phyloP scores from a whole-genome alignment of 1,140 invertebrate genomes.

The Drosophila navojoa region DNA sequence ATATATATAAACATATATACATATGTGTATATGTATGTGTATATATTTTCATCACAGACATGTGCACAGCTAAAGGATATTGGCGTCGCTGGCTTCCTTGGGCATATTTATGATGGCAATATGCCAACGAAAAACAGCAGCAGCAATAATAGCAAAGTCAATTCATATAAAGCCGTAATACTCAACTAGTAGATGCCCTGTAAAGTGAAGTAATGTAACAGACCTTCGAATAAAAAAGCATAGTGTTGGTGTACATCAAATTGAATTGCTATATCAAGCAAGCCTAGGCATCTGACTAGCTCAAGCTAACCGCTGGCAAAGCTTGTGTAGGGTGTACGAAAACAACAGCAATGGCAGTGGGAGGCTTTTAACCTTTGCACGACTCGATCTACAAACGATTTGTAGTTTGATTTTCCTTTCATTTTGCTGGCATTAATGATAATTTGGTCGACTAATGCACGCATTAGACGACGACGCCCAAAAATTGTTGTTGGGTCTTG shows the following conservation, averaged over 20 bases:
- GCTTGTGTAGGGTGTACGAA: too few species aligned
- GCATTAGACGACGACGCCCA: slow-evolving; percentile 54
- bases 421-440: slow-evolving; percentile 46
- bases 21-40: neutral
- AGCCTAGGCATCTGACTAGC: neutral
- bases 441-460: slow-evolving; percentile 66
- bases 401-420: slow-evolving; percentile 59
- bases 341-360: slow-evolving; percentile 11
- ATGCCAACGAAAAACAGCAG: slow-evolving; percentile 41
- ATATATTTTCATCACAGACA: slow-evolving; percentile 10
- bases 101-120: slow-evolving; percentile 54
- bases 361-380: slow-evolving; percentile 73
- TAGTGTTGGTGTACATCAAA: too few species aligned
- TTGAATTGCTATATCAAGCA: slow-evolving; percentile 3
- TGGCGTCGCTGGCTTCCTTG: slow-evolving; percentile 44
- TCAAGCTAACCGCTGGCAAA: too few species aligned
- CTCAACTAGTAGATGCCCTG: neutral
- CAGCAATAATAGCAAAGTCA: neutral
- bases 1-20: neutral
- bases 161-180: too few species aligned
- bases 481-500: slow-evolving; percentile 45
- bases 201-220: neutral
- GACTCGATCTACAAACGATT: slow-evolving; percentile 49
- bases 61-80: slow-evolving; percentile 45
- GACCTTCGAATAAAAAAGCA: neutral